Evolutionary conservation across 2,113 vertebrate species (phyloP).

Genomic region (Erinaceus europaeus): DNA sequence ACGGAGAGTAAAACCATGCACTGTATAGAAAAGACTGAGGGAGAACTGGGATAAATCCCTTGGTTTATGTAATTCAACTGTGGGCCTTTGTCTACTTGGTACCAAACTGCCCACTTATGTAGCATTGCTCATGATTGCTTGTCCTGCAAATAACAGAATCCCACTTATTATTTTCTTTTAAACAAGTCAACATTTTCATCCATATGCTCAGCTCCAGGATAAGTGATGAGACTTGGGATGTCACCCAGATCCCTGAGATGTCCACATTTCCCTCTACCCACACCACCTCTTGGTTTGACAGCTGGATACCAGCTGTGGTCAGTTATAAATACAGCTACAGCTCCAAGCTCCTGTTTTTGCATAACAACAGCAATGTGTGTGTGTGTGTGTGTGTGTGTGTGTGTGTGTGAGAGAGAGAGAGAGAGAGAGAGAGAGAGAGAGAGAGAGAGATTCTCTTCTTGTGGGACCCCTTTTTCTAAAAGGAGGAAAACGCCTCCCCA

Average conservation of each 20-base stretch:
- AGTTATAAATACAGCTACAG: neutral
- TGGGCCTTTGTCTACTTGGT: neutral
- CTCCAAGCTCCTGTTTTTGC: too few relatives aligned
- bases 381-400: too few relatives aligned
- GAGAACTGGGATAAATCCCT: too few relatives aligned
- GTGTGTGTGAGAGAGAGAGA: too few relatives aligned
- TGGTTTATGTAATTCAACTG: too few relatives aligned
- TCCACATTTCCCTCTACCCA: too few relatives aligned
- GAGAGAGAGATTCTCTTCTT: too few relatives aligned
- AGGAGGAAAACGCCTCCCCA: neutral
- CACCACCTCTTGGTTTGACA: neutral
- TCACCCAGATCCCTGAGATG: too few relatives aligned
- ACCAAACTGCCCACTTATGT: fast-evolving
- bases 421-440: too few relatives aligned
- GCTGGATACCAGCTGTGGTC: neutral
- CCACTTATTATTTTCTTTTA: neutral
- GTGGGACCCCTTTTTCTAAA: neutral
- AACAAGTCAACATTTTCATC: neutral
- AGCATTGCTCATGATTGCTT: neutral
- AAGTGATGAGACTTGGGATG: neutral
- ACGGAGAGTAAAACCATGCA: neutral
- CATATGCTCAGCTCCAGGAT: neutral
- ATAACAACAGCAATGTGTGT: too few relatives aligned
- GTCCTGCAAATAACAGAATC: neutral
- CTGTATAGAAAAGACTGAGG: too few relatives aligned